Conservation (phyloP, 2,888 invertebrate species). For the Drosophila falleni region DNA sequence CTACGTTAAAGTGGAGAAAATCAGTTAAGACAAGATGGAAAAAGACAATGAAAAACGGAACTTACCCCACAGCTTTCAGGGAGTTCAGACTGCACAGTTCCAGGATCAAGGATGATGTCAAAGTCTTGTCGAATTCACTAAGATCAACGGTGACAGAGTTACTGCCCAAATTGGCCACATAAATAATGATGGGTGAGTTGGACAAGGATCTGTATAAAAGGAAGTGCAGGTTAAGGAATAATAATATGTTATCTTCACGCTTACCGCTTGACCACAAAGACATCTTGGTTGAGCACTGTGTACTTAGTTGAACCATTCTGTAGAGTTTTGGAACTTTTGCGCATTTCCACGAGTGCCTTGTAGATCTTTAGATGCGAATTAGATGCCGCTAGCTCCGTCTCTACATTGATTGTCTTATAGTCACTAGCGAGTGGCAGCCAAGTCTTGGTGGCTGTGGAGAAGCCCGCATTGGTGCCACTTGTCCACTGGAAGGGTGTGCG, state of each 20-base stretch:
- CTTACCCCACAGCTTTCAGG: constrained; percentile 51
- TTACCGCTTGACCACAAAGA: constrained; percentile 81
- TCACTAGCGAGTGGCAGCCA: constrained; percentile 86
- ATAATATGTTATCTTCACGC: constrained; percentile 3
- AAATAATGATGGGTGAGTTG: constrained; percentile 59
- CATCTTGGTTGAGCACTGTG: constrained; percentile 67
- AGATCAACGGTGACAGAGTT: constrained; percentile 56
- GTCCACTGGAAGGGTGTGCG: constrained; percentile 89
- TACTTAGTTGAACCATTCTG: constrained; percentile 77
- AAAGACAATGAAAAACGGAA: neutral
- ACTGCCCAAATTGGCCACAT: constrained; percentile 74
- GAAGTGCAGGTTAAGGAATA: neutral
- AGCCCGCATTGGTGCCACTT: constrained; percentile 84
- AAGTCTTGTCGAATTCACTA: constrained; percentile 53
- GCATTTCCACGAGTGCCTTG: constrained; percentile 86
- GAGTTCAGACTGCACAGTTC: constrained; percentile 60
- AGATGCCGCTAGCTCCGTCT: constrained; percentile 83
- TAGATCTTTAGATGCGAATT: constrained; percentile 88
- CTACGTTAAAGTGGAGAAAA: constrained; percentile 25
- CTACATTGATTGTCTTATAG: constrained; percentile 87
- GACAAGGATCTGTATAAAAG: constrained; percentile 49
- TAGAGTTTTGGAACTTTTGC: constrained; percentile 71
- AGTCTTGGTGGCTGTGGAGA: constrained; percentile 77
- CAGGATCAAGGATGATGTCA: constrained; percentile 51
- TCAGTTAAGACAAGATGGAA: neutral